These are phyloP conservation scores for Dasyprocta punctata DNA, from an alignment of 2,113 vertebrate species.

Conservation along the genomic window DNA sequence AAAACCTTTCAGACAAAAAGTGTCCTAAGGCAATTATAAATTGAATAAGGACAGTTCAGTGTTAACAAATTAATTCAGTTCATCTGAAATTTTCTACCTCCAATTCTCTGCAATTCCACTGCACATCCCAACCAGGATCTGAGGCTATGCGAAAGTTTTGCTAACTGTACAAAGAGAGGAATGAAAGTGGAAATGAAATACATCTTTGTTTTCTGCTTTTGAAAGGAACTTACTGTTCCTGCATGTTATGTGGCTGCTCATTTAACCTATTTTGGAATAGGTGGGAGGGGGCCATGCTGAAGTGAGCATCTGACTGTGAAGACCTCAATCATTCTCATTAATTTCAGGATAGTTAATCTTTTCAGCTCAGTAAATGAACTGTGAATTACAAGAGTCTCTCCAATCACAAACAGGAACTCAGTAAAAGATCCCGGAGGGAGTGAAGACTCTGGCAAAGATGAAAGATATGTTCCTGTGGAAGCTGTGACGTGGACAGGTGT, in stretches of 20 bases:
- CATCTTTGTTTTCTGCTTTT: neutral
- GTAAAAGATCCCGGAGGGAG: constrained; percentile 30
- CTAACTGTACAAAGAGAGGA: neutral
- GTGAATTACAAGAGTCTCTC: constrained; percentile 52
- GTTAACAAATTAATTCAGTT: constrained; percentile 31
- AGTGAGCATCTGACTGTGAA: neutral
- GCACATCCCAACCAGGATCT: neutral
- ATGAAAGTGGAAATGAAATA: neutral
- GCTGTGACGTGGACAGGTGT: neutral
- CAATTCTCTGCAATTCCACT: neutral
- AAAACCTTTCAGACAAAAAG: constrained; percentile 1
- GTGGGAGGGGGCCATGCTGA: neutral
- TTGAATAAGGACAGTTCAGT: neutral
- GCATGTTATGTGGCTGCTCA: neutral
- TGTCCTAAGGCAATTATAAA: neutral
- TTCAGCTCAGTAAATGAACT: constrained; percentile 31
- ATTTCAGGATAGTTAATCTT: constrained; percentile 33
- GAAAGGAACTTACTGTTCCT: neutral
- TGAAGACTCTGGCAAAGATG: constrained; percentile 16
- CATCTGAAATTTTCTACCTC: neutral
- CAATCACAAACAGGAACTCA: constrained; percentile 10
- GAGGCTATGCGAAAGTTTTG: neutral
- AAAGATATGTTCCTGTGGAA: neutral
- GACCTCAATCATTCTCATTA: neutral
- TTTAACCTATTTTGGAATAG: neutral